Percentiles rank a stretch among this genome's conserved stretches.
Conservation (phyloP, 2,797 vertebrate genomes). For the Gambelia wislizenii region DNA sequence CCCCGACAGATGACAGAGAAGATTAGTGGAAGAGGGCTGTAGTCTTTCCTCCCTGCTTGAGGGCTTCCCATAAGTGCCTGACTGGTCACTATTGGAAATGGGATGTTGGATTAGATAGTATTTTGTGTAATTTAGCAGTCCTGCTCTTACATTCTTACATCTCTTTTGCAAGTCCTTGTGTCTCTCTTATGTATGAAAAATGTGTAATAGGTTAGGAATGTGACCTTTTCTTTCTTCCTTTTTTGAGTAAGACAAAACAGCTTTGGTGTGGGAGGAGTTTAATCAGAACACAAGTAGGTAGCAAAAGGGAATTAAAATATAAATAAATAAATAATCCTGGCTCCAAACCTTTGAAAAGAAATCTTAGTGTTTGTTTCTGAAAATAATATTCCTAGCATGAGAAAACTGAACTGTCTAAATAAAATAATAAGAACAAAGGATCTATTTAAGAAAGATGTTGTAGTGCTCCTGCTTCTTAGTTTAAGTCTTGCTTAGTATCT, state of each 20-base stretch:
- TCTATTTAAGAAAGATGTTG: background rate
- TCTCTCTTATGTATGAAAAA: background rate
- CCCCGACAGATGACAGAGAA: too few species aligned
- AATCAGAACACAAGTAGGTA: too few species aligned
- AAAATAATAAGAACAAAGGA: background rate
- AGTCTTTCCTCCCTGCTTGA: background rate
- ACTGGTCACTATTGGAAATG: background rate
- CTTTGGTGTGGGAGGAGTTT: background rate
- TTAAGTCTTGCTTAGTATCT: slow-evolving; percentile 38
- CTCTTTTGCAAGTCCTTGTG: background rate
- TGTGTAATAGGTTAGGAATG: background rate
- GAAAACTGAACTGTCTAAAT: background rate
- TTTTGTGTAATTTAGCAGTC: background rate
- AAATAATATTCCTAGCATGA: background rate
- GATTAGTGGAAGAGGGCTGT: background rate
- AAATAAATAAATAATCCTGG: too few species aligned
- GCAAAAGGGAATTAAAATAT: too few species aligned
- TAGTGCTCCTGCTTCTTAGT: slow-evolving; percentile 51
- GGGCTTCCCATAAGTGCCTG: too few species aligned
- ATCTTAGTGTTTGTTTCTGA: background rate
- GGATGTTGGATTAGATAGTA: background rate
- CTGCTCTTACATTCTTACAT: background rate
- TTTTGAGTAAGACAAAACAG: background rate
- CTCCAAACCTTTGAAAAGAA: background rate
- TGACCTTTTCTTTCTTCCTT: background rate